Evolutionary conservation across 2,113 vertebrate genomes (phyloP).

Genomic region (Perca flavescens): DNA sequence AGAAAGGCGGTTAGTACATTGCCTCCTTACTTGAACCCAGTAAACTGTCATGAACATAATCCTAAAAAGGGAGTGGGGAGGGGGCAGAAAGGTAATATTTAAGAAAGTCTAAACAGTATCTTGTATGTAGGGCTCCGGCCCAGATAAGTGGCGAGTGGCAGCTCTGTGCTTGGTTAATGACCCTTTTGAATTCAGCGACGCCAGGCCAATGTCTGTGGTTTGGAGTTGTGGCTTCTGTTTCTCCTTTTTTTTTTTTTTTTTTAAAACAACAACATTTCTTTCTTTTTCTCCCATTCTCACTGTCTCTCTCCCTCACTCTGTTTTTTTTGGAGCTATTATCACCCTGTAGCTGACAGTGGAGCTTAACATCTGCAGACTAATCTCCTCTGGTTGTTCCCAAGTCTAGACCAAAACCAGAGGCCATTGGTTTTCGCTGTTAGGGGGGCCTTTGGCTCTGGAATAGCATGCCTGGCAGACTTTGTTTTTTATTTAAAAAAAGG

Average conservation of each 20-base stretch:
- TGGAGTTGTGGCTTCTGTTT: constrained; percentile 33
- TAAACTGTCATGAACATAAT: constrained; percentile 2
- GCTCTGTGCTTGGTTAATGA: constrained; percentile 60
- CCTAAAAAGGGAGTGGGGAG: neutral
- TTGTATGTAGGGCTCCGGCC: constrained; percentile 12
- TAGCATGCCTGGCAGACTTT: neutral
- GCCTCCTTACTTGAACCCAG: constrained; percentile 11
- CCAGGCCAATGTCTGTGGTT: constrained; percentile 59
- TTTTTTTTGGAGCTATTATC: constrained; percentile 25
- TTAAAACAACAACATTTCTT: neutral
- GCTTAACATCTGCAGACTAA: constrained; percentile 33
- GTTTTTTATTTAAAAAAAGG: neutral
- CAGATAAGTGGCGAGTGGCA: constrained; percentile 53
- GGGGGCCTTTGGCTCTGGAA: constrained; percentile 1
- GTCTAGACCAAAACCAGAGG: constrained; percentile 31
- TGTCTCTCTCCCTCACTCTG: neutral
- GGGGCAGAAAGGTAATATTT: neutral
- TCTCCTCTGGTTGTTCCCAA: constrained; percentile 33
- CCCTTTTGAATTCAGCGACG: constrained; percentile 52
- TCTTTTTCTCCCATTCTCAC: constrained; percentile 12
- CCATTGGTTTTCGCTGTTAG: neutral
- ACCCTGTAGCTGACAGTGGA: constrained; percentile 30
- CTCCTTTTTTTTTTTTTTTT: no score
- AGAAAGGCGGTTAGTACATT: neutral
- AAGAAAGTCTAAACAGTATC: constrained; percentile 32